These are phyloP conservation scores for Chromoteleia sp. DNA, from an alignment of 2,888 invertebrate species.

Conservation along the genomic window DNA sequence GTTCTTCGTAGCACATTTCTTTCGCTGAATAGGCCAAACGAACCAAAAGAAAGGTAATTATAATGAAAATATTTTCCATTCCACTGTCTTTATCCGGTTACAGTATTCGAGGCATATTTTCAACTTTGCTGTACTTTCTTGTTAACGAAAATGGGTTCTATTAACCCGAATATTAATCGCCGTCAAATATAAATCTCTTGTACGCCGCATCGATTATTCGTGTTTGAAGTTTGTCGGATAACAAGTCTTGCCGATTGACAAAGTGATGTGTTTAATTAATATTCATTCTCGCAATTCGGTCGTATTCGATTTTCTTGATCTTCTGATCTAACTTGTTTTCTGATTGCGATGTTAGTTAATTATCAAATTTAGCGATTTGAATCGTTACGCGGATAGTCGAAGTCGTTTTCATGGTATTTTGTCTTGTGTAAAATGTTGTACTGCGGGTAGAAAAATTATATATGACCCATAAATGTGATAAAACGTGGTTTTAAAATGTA, in stretches of 20 bases:
- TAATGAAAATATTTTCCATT: too few relatives aligned
- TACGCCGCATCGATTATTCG: constrained; percentile 34
- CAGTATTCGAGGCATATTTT: too few relatives aligned
- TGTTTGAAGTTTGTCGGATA: constrained; percentile 13
- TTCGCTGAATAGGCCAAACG: constrained; percentile 8
- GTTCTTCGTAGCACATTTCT: constrained; percentile 38
- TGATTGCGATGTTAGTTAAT: too few relatives aligned
- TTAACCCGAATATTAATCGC: constrained; percentile 7
- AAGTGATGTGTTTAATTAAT: constrained; percentile 23
- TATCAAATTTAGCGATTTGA: background rate
- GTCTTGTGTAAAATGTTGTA: constrained; percentile 1
- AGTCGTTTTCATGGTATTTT: background rate
- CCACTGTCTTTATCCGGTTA: too few relatives aligned
- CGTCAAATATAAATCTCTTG: constrained; percentile 33
- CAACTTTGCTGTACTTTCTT: background rate
- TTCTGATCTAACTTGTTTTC: too few relatives aligned
- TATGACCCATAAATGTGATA: constrained; percentile 23
- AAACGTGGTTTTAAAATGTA: constrained; percentile 9
- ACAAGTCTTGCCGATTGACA: constrained; percentile 21
- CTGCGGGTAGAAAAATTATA: constrained; percentile 12
- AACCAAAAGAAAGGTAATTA: background rate
- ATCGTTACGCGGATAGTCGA: background rate
- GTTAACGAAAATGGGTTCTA: constrained; percentile 2
- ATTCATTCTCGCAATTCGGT: too few relatives aligned
- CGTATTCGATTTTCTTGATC: too few relatives aligned